Conservation (phyloP, 2,888 invertebrate species). For the Mimas tiliae region DNA sequence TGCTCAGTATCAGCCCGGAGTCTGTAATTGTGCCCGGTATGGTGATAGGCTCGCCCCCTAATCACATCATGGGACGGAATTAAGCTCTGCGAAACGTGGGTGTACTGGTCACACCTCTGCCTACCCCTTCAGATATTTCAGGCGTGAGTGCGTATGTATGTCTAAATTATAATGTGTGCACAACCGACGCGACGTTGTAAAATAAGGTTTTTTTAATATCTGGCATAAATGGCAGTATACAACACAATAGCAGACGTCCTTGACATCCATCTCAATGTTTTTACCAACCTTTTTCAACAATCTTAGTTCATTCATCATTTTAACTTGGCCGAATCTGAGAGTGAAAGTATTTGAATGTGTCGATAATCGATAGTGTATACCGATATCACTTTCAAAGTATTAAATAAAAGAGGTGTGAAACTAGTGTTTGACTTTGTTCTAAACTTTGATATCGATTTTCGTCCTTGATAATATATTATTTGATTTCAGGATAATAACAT, state of each 20-base stretch:
- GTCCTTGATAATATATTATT: background rate
- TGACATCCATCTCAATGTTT: slow-evolving; percentile 8
- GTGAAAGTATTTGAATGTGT: background rate
- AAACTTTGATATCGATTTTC: background rate
- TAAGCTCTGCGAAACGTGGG: too few relatives aligned
- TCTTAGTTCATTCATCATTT: slow-evolving; percentile 14
- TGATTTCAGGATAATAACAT: background rate
- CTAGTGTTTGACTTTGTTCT: background rate
- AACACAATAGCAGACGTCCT: slow-evolving; percentile 21
- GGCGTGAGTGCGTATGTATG: too few relatives aligned
- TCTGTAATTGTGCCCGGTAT: too few relatives aligned
- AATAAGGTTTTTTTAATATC: background rate
- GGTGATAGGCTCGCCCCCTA: too few relatives aligned
- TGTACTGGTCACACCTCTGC: too few relatives aligned
- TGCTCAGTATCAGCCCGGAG: too few relatives aligned
- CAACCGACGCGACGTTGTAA: background rate
- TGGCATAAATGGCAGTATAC: slow-evolving; percentile 24
- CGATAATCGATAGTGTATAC: slow-evolving; percentile 4
- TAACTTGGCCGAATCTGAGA: slow-evolving; percentile 11
- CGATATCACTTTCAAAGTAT: background rate
- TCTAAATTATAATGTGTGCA: too few relatives aligned
- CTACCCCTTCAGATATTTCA: too few relatives aligned
- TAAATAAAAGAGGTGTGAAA: too few relatives aligned
- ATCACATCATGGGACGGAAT: too few relatives aligned
- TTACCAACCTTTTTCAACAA: slow-evolving; percentile 6